phyloP scores from a whole-genome alignment of 2,888 invertebrate species.

The Leucophenga maculata region DNA sequence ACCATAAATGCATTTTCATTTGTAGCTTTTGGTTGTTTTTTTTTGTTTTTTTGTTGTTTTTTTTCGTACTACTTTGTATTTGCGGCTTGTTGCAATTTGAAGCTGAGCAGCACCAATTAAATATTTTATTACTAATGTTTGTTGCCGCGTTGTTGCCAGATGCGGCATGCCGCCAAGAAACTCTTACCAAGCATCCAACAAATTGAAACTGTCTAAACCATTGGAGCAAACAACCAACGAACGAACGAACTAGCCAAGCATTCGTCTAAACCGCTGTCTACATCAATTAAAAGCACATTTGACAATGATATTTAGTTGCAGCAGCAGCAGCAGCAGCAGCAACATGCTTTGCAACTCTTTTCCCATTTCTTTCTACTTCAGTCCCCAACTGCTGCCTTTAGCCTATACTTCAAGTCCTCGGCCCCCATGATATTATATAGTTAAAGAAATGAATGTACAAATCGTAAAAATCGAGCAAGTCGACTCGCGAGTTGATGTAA shows the following conservation, averaged over 20 bases:
- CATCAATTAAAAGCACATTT: conserved; percentile 66
- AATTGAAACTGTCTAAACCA: too few relatives aligned
- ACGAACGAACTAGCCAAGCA: not conserved
- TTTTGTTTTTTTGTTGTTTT: too few relatives aligned
- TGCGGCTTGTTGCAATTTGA: conserved; percentile 25
- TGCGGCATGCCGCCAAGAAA: conserved; percentile 38
- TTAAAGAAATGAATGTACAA: too few relatives aligned
- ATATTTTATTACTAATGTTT: conserved; percentile 66
- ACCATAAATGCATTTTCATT: conserved; percentile 56
- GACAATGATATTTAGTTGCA: conserved; percentile 59
- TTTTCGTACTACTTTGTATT: conserved; percentile 25
- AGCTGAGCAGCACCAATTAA: conserved; percentile 56
- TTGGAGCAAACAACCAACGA: not conserved
- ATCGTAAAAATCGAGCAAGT: conserved; percentile 20
- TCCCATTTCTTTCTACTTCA: not conserved
- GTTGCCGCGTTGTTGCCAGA: conserved; percentile 48
- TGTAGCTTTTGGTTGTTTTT: conserved; percentile 35
- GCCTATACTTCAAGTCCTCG: not conserved
- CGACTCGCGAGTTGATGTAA: conserved; percentile 29
- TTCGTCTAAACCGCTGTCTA: conserved; percentile 49
- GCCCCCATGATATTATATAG: too few relatives aligned
- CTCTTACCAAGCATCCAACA: not conserved
- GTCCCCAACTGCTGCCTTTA: not conserved
- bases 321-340: conserved; percentile 20
- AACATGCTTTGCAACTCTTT: conserved; percentile 25